A percentile compares a stretch with the other conserved stretches of the same genome.
phyloP scores from a whole-genome alignment of 2,797 vertebrate species.

The Pseudomugil gertrudae region DNA sequence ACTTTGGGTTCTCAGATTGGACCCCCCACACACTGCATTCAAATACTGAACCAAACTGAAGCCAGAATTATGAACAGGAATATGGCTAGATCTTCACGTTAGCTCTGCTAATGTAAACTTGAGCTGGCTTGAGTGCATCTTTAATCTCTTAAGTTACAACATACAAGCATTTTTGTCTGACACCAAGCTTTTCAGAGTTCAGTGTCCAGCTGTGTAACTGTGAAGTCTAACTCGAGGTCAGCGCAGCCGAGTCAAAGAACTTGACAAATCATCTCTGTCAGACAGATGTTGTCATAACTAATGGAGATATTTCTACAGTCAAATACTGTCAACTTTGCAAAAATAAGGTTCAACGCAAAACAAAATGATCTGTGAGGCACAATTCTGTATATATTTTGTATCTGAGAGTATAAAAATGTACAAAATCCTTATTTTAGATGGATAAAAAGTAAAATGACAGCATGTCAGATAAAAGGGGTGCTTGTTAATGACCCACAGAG shows the following conservation, averaged over 20 bases:
- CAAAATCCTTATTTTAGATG: not conserved
- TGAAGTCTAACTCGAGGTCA: constrained; percentile 25
- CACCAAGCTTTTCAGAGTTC: constrained; percentile 27
- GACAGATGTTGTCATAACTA: constrained; percentile 18
- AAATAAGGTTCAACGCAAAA: not conserved
- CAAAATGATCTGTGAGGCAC: constrained; percentile 9
- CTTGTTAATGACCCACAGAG: not conserved
- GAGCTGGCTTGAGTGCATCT: constrained; percentile 37
- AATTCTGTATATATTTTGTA: not conserved
- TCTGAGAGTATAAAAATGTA: not conserved
- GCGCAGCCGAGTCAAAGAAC: constrained; percentile 26
- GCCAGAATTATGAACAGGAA: constrained; percentile 22
- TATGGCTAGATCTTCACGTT: constrained; percentile 7
- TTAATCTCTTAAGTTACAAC: constrained; percentile 50
- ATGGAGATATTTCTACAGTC: constrained; percentile 4
- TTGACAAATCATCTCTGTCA: constrained; percentile 30
- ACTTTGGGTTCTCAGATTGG: constrained; percentile 45
- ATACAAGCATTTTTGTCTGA: constrained; percentile 37
- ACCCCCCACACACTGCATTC: constrained; percentile 53
- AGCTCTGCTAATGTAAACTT: constrained; percentile 31
- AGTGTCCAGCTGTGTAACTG: constrained; percentile 38
- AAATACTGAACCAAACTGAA: constrained; percentile 18
- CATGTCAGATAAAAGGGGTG: not conserved
- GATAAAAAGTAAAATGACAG: not conserved
- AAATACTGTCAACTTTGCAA: constrained; percentile 21